Percentiles rank a stretch among this genome's conserved stretches.
Conservation (phyloP, 2,797 vertebrate species). For the Myotis findleyi region DNA sequence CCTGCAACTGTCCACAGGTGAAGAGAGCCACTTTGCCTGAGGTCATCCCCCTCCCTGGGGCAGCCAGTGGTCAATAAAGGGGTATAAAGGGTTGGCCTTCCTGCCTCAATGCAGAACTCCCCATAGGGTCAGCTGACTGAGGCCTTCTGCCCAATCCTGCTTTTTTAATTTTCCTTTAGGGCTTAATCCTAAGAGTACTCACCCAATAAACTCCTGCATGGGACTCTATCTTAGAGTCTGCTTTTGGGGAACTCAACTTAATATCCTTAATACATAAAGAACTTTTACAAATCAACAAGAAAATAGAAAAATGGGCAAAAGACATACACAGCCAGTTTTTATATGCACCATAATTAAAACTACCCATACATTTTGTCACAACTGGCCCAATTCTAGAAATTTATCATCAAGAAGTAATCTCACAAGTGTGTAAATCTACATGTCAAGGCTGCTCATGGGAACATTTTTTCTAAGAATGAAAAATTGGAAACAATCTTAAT, state of each 20-base stretch:
- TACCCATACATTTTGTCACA: neutral
- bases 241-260: slow-evolving; percentile 2
- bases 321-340: neutral
- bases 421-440: neutral
- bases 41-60: neutral
- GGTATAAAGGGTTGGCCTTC: neutral
- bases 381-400: neutral
- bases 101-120: neutral
- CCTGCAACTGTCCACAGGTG: neutral
- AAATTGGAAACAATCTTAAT: neutral
- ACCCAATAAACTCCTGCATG: neutral
- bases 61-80: neutral
- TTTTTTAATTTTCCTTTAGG: too few species aligned
- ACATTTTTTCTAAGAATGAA: neutral
- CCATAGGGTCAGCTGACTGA: neutral
- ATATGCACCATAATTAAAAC: neutral
- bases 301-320: neutral
- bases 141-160: neutral
- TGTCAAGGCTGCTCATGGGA: neutral
- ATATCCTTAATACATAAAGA: slow-evolving; percentile 14
- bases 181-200: neutral
- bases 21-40: neutral
- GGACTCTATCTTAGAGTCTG: neutral
- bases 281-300: neutral
- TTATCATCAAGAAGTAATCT: neutral